Conservation (phyloP, 2,113 vertebrate genomes). For the Speoplatyrhinus poulsoni region DNA sequence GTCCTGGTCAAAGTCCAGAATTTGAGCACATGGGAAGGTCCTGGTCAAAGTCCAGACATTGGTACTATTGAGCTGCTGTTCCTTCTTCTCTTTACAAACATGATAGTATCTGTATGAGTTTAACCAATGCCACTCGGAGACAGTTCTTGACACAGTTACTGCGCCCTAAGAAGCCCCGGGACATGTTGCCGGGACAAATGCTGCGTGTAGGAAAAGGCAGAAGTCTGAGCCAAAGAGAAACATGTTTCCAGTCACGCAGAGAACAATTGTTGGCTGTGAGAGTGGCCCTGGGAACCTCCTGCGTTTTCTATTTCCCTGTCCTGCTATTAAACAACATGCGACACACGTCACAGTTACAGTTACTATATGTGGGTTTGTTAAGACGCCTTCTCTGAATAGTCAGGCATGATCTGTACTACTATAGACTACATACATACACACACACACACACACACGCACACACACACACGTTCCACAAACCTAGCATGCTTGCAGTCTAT, state of each 20-base stretch:
- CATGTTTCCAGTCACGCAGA: conserved; percentile 45
- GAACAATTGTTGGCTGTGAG: conserved; percentile 63
- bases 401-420: not conserved
- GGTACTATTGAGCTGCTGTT: too few relatives aligned
- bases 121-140: too few relatives aligned
- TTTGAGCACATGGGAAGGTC: too few relatives aligned
- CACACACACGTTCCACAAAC: not conserved
- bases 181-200: conserved; percentile 20
- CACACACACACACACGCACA: not conserved
- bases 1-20: too few relatives aligned
- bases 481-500: too few relatives aligned
- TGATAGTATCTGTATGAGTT: too few relatives aligned
- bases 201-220: conserved; percentile 33
- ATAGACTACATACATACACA: not conserved
- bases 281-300: conserved; percentile 29
- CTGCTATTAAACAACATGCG: conserved; percentile 27
- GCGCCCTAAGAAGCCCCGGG: not conserved
- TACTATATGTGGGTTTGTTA: conserved; percentile 19
- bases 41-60: too few relatives aligned
- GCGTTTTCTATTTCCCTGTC: conserved; percentile 20
- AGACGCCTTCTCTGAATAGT: conserved; percentile 8
- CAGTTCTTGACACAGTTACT: not conserved
- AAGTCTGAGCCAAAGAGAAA: conserved; percentile 34
- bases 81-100: too few relatives aligned
- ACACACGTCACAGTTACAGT: not conserved